These are phyloP conservation scores for Anseranas semipalmata DNA, from an alignment of 2,113 vertebrate genomes.

Conservation along the genomic window DNA sequence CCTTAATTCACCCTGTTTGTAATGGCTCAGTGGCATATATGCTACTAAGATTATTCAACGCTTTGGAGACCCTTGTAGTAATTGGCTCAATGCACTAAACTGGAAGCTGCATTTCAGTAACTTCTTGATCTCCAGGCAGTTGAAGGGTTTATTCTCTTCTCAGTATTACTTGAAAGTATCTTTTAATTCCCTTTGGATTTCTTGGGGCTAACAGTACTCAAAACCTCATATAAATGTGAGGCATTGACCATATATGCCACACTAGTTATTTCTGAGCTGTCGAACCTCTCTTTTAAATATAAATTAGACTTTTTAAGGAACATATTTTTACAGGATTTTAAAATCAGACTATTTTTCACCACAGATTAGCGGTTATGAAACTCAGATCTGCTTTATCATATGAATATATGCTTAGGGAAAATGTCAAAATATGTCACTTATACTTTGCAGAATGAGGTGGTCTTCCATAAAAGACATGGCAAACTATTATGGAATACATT, in stretches of 20 bases:
- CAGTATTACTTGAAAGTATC: neutral
- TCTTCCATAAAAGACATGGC: neutral
- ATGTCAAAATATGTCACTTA: neutral
- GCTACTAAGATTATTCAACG: neutral
- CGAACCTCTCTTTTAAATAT: neutral
- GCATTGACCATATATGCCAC: neutral
- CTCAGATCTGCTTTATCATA: neutral
- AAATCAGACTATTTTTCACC: neutral
- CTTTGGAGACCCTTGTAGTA: constrained; percentile 36
- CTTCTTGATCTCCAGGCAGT: constrained; percentile 1
- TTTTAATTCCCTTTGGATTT: neutral
- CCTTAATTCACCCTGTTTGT: constrained; percentile 56
- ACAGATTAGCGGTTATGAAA: neutral
- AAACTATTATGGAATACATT: neutral
- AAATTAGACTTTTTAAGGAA: neutral
- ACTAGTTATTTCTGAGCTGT: neutral
- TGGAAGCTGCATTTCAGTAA: constrained; percentile 36
- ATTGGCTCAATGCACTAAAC: constrained; percentile 16
- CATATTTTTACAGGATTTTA: neutral
- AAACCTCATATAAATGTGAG: neutral
- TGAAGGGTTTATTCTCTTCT: constrained; percentile 15
- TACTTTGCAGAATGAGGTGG: neutral
- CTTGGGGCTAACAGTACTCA: neutral
- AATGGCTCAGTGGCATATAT: constrained; percentile 12
- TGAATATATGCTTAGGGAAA: neutral